A percentile compares a stretch with the other conserved stretches of the same genome.
Conservation (phyloP, 2,797 vertebrate species). For the Chiloscyllium punctatum region DNA sequence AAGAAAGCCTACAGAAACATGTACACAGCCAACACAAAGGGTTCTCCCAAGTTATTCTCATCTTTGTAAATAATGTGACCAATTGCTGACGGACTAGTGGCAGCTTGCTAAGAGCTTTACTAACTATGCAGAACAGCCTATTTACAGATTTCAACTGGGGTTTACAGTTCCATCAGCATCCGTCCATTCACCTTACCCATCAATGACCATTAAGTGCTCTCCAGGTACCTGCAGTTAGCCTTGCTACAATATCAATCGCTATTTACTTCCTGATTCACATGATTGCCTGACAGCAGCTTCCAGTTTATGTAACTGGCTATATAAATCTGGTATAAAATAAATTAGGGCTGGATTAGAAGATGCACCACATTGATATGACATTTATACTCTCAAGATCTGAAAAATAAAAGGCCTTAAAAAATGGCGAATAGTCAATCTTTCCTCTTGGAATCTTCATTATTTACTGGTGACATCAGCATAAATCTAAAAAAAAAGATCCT, state of each 20-base stretch:
- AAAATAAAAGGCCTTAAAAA: not conserved
- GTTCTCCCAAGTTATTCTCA: not conserved
- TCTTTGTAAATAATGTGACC: not conserved
- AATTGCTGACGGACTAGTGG: not conserved
- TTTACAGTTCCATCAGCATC: not conserved
- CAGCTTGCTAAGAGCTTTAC: not conserved
- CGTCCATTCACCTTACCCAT: not conserved
- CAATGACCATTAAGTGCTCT: not conserved
- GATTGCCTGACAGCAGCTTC: not conserved
- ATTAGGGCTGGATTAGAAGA: not conserved
- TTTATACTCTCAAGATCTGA: not conserved
- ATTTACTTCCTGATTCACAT: not conserved
- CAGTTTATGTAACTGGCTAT: not conserved
- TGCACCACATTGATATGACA: not conserved
- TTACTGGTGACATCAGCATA: not conserved
- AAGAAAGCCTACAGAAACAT: not conserved
- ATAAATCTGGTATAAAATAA: not conserved
- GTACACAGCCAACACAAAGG: not conserved
- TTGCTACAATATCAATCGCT: not conserved
- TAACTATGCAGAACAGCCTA: not conserved
- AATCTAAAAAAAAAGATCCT: not conserved
- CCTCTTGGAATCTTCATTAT: not conserved
- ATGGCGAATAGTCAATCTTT: not conserved
- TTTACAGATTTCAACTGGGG: not conserved
- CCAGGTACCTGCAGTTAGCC: not conserved